Conservation (phyloP, 2,113 vertebrate genomes). For the Gobio gobio region DNA sequence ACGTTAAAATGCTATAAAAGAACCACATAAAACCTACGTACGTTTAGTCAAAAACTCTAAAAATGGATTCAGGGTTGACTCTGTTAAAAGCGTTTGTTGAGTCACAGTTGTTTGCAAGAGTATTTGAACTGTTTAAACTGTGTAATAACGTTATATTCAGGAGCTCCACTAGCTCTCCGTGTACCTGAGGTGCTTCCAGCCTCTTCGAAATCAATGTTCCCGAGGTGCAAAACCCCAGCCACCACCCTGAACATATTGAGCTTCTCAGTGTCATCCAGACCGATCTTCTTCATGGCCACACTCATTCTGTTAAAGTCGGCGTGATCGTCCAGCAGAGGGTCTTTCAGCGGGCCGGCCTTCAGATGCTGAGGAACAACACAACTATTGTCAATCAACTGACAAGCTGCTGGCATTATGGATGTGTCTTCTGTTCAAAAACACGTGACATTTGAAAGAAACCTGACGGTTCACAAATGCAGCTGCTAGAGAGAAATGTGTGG, state of each 20-base stretch:
- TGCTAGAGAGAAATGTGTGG: background rate
- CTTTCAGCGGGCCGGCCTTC: constrained; percentile 91
- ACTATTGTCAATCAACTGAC: background rate
- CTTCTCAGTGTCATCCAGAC: constrained; percentile 91
- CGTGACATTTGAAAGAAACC: background rate
- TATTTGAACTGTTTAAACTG: background rate
- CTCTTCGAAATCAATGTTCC: constrained; percentile 98
- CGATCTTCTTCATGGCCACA: constrained; percentile 97
- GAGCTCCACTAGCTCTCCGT: background rate
- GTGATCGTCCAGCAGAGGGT: constrained; percentile 93
- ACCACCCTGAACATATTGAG: constrained; percentile 96
- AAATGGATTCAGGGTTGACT: no score
- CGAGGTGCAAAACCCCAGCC: constrained; percentile 95
- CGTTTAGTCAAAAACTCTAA: no score
- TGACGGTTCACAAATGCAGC: background rate
- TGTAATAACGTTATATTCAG: no score
- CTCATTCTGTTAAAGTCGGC: constrained; percentile 94
- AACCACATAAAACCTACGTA: no score
- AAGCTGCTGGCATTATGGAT: background rate
- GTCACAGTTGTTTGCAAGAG: background rate
- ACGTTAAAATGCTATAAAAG: no score
- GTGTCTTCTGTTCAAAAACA: background rate
- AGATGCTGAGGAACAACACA: constrained; percentile 77
- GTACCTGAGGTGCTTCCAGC: constrained; percentile 93
- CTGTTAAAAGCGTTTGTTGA: no score